Conservation (phyloP, 92 coral and sea anemone species). For the Porites cylindrica region DNA sequence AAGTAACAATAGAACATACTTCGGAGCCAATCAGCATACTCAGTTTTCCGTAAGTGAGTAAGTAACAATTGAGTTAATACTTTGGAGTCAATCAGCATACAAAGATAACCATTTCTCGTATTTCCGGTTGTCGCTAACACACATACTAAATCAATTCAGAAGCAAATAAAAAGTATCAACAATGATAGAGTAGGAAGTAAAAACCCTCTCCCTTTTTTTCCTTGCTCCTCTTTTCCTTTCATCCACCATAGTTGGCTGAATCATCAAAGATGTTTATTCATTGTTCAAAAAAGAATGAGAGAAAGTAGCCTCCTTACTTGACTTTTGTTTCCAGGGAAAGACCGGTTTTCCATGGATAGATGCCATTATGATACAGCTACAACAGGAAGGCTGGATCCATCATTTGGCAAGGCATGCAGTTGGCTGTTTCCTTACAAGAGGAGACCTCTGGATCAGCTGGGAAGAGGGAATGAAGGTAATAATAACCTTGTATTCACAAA, state of each 20-base stretch:
- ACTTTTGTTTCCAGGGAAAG: constrained; percentile 62
- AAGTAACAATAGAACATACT: no score
- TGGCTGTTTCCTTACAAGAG: constrained; percentile 92
- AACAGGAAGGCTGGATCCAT: constrained; percentile 95
- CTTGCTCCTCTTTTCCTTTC: no score
- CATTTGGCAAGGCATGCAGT: constrained; percentile 83
- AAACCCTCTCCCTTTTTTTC: no score
- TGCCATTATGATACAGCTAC: constrained; percentile 85
- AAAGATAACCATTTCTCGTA: no score
- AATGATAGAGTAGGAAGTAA: not conserved
- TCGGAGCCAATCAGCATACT: no score
- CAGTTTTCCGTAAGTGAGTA: no score
- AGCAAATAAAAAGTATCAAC: no score
- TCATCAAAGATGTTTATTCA: not conserved
- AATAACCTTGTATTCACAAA: not conserved
- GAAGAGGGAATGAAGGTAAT: constrained; percentile 78
- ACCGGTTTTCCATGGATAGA: constrained; percentile 99
- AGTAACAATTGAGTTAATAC: no score
- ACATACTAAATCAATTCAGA: no score
- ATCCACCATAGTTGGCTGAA: no score
- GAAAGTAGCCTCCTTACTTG: not conserved
- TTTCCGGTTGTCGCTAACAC: no score
- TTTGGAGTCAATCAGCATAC: no score
- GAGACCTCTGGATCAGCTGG: constrained; percentile 96
- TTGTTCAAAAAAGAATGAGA: not conserved